A percentile compares a stretch with the other conserved stretches of the same genome.
phyloP scores from a whole-genome alignment of 1,140 invertebrate genomes.

The Aphelinus certus region DNA sequence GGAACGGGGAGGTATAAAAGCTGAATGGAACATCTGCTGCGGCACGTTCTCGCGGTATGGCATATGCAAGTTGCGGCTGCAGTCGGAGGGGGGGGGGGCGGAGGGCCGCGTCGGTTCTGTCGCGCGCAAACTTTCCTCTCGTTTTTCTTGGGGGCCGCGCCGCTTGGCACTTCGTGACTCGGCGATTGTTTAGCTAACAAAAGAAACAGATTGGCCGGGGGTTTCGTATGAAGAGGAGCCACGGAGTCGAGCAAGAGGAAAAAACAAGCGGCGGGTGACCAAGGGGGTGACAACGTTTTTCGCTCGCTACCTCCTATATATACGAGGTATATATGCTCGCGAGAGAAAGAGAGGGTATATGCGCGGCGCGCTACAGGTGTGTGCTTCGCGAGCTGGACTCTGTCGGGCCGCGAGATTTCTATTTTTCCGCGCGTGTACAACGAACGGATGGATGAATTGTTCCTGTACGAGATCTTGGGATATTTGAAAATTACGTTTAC shows the following conservation, averaged over 20 bases:
- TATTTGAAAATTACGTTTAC: no score
- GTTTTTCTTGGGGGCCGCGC: neutral
- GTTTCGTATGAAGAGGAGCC: neutral
- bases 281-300: slow-evolving; percentile 7
- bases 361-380: slow-evolving; percentile 17
- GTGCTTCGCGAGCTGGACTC: neutral
- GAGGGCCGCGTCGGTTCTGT: neutral
- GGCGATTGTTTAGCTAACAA: slow-evolving; percentile 31
- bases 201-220: slow-evolving; percentile 16
- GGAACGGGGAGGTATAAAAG: no score
- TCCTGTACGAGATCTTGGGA: no score
- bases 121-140: slow-evolving; percentile 6
- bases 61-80: neutral
- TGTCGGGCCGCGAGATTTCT: no score
- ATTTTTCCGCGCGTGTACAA: no score
- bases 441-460: no score
- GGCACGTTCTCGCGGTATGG: no score
- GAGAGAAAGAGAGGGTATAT: no score
- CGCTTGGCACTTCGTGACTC: neutral
- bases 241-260: neutral
- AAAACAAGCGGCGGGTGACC: no score
- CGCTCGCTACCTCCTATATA: no score
- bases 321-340: no score
- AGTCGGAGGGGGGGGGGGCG: no score
- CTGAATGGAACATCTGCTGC: slow-evolving; percentile 22